Percentiles rank a stretch among this genome's conserved stretches.
These are phyloP conservation scores for Paramuricea clavata DNA, from an alignment of 92 coral and sea anemone genomes.

Conservation along the genomic window DNA sequence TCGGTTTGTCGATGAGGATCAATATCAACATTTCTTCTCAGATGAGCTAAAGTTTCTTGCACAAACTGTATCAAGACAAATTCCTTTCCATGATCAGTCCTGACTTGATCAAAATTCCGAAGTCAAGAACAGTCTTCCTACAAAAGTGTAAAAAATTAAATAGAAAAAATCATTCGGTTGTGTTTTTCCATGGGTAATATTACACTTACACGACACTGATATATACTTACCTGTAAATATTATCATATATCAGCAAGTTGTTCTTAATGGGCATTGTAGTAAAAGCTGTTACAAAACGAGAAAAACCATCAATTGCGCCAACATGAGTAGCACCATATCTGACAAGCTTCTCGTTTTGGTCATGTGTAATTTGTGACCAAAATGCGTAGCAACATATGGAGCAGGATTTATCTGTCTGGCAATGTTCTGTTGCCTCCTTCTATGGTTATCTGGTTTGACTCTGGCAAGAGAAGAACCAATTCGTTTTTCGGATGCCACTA, in stretches of 20 bases:
- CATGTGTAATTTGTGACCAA: too few relatives aligned
- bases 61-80: conserved; percentile 38
- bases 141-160: neutral
- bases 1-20: too few relatives aligned
- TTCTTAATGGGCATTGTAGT: conserved; percentile 73
- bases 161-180: neutral
- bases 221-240: conserved; percentile 34
- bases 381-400: too few relatives aligned
- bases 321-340: too few relatives aligned
- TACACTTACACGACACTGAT: too few relatives aligned
- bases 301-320: too few relatives aligned
- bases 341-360: too few relatives aligned
- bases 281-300: too few relatives aligned
- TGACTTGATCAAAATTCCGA: conserved; percentile 67
- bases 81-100: conserved; percentile 71
- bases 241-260: conserved; percentile 55
- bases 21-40: conserved; percentile 31
- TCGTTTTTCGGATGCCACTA: conserved; percentile 63
- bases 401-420: conserved; percentile 58
- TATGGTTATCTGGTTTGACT: conserved; percentile 44
- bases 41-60: neutral
- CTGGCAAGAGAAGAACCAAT: conserved; percentile 52
- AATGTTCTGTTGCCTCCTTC: conserved; percentile 29
- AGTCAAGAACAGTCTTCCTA: conserved; percentile 36
- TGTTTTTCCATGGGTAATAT: too few relatives aligned